Conservation (phyloP, 2,888 invertebrate genomes). For the Lathronympha strigana region DNA sequence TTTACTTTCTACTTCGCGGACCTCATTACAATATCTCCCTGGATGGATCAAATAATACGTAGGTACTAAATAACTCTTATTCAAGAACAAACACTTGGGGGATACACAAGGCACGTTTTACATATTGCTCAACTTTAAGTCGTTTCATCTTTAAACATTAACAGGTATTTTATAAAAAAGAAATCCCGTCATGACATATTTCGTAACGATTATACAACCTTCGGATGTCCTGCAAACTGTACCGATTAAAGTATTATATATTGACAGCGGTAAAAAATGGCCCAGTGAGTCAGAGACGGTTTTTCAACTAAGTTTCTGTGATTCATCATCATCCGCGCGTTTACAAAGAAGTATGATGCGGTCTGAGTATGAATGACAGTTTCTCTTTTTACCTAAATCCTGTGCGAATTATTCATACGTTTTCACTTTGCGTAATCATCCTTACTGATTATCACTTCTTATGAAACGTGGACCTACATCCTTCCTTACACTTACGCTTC, state of each 20-base stretch:
- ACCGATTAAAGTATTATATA: slow-evolving; percentile 24
- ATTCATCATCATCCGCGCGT: slow-evolving; percentile 30
- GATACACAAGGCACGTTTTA: no score
- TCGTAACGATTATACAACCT: slow-evolving; percentile 29
- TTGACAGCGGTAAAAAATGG: slow-evolving; percentile 6
- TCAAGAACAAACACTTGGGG: neutral
- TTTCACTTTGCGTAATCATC: slow-evolving; percentile 33
- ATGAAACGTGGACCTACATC: neutral
- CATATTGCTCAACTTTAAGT: no score
- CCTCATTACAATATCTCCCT: no score
- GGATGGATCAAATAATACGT: no score
- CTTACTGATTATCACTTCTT: slow-evolving; percentile 7
- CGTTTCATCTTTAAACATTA: neutral
- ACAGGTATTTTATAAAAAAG: slow-evolving; percentile 13
- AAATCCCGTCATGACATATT: slow-evolving; percentile 11
- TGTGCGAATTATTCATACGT: slow-evolving; percentile 22
- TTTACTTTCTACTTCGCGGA: no score
- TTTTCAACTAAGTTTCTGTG: slow-evolving; percentile 17
- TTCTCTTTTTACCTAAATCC: slow-evolving; percentile 39
- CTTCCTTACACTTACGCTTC: no score
- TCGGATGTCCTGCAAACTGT: slow-evolving; percentile 25
- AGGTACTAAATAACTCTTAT: no score
- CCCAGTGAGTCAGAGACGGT: slow-evolving; percentile 19
- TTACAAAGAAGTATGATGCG: slow-evolving; percentile 33
- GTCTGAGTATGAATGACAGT: slow-evolving; percentile 32